These are phyloP conservation scores for Pedicia rivosa DNA, from an alignment of 2,888 invertebrate genomes.

Conservation along the genomic window DNA sequence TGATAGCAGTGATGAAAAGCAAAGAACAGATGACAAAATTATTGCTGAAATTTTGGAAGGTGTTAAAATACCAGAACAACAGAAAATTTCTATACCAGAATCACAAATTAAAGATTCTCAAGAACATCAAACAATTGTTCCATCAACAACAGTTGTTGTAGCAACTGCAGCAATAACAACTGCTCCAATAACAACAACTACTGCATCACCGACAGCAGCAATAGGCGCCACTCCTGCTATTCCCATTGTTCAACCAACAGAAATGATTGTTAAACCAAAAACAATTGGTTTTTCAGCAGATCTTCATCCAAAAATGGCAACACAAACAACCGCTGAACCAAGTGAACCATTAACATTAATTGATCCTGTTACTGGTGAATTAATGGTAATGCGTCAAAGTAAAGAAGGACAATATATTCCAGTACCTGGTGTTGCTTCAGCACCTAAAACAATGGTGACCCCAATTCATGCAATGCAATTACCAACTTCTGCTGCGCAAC, in stretches of 20 bases:
- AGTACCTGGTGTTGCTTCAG: slow-evolving; percentile 22
- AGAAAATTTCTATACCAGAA: too few relatives aligned
- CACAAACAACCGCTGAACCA: slow-evolving; percentile 23
- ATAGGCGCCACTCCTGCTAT: slow-evolving; percentile 6
- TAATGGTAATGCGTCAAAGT: slow-evolving; percentile 51
- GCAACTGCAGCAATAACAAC: slow-evolving; percentile 11
- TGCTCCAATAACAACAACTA: background rate
- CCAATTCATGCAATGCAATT: background rate
- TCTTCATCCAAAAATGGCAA: background rate
- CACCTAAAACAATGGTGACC: background rate
- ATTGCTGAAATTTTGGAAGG: background rate
- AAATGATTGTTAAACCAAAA: background rate
- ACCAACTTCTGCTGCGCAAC: background rate
- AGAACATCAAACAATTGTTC: slow-evolving; percentile 7
- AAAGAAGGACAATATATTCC: slow-evolving; percentile 54
- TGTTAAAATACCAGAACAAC: too few relatives aligned
- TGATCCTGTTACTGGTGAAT: slow-evolving; percentile 57
- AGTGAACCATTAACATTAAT: slow-evolving; percentile 49
- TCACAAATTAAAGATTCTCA: background rate
- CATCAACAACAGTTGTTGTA: slow-evolving; percentile 12
- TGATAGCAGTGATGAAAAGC: slow-evolving; percentile 44
- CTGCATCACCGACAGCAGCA: slow-evolving; percentile 16
- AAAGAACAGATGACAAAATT: slow-evolving; percentile 13
- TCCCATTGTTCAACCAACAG: background rate
- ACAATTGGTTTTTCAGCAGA: background rate